A percentile compares a stretch with the other conserved stretches of the same genome.
Evolutionary conservation across 2,797 vertebrate genomes (phyloP).

Genomic region (Fistularia commersonii): DNA sequence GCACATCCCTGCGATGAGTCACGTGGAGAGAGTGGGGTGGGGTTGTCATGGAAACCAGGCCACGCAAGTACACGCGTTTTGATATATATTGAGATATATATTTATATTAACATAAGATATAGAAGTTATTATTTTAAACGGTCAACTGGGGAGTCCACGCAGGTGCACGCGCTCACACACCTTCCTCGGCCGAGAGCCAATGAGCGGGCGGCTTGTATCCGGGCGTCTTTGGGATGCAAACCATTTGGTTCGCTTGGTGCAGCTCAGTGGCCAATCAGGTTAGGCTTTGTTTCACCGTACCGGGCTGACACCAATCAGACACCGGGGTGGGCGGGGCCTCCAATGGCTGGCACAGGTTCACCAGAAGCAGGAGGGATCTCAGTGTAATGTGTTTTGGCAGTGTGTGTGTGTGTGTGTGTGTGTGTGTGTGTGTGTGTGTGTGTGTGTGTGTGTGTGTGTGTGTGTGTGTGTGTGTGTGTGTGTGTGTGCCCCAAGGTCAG

Average conservation of each 20-base stretch:
- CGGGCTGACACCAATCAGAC: conserved; percentile 41
- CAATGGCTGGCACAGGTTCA: conserved; percentile 24
- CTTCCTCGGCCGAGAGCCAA: conserved; percentile 39
- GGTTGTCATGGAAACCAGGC: conserved; percentile 64
- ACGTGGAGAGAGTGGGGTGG: conserved; percentile 43
- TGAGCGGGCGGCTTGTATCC: conserved; percentile 19
- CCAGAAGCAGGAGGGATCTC: conserved; percentile 30
- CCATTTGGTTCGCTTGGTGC: conserved; percentile 15
- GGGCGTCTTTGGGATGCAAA: conserved; percentile 17
- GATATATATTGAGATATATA: no score
- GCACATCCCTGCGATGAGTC: conserved; percentile 27
- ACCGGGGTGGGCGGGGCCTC: conserved; percentile 27
- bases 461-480: conserved; percentile 1
- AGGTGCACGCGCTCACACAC: conserved; percentile 24
- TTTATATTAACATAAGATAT: no score
- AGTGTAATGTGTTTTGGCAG: conserved; percentile 36
- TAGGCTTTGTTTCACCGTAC: conserved; percentile 6
- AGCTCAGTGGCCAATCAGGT: conserved; percentile 24
- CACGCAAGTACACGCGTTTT: conserved; percentile 21
- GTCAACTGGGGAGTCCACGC: no score
- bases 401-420: conserved; percentile 1
- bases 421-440: conserved; percentile 1
- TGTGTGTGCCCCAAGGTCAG: conserved; percentile 30
- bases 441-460: conserved; percentile 2
- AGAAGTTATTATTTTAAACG: no score